Conservation (phyloP, 2,888 invertebrate genomes). For the Polietes domitor region DNA sequence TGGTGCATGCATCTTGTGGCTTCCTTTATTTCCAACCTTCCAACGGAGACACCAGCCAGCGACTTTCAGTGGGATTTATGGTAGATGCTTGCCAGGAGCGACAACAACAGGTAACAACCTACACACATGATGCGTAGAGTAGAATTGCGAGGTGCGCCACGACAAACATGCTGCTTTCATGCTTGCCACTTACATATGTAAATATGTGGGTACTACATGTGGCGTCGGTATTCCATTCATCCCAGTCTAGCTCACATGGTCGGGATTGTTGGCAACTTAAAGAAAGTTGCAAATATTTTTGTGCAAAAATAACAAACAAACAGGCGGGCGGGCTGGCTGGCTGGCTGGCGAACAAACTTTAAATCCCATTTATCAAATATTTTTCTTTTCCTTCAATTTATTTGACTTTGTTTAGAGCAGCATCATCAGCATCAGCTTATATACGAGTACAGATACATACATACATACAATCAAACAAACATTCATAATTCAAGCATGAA, state of each 20-base stretch:
- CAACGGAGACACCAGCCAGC: background rate
- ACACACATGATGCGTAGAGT: background rate
- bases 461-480: background rate
- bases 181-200: constrained; percentile 18
- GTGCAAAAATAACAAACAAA: constrained; percentile 28
- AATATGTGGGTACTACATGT: constrained; percentile 21
- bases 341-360: constrained; percentile 54
- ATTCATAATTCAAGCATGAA: constrained; percentile 66
- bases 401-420: constrained; percentile 38
- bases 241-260: background rate
- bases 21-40: background rate
- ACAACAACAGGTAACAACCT: background rate
- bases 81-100: background rate
- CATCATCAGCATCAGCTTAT: constrained; percentile 11
- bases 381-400: constrained; percentile 53
- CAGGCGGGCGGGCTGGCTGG: background rate
- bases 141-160: background rate
- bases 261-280: constrained; percentile 13
- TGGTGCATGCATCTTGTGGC: constrained; percentile 17
- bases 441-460: no score
- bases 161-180: background rate
- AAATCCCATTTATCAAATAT: constrained; percentile 65
- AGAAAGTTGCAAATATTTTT: constrained; percentile 20
- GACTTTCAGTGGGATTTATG: constrained; percentile 40
- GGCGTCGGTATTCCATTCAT: background rate